Evolutionary conservation across 2,113 vertebrate genomes (phyloP).

Genomic region (Lycocorax pyrrhopterus): DNA sequence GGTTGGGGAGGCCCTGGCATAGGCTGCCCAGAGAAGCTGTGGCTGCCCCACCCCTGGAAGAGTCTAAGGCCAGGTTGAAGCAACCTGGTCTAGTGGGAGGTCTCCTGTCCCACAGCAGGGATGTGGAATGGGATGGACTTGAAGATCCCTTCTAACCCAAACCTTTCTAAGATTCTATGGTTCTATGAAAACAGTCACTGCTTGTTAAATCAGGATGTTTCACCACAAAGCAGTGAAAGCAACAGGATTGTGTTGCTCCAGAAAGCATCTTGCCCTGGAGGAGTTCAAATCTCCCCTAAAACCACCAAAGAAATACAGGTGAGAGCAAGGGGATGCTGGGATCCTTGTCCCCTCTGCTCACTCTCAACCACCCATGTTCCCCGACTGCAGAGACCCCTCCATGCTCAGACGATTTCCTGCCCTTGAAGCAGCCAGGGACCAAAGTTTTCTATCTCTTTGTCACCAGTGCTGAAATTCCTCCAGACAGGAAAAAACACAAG

Average conservation of each 20-base stretch:
- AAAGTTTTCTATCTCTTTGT: not conserved
- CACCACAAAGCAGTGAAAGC: accelerated
- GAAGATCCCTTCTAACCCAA: not conserved
- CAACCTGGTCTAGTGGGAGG: not conserved
- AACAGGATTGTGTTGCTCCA: not conserved
- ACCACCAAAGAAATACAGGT: not conserved
- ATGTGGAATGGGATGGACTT: not conserved
- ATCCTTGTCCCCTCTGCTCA: not conserved
- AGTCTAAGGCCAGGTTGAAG: not conserved
- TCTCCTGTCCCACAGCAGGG: not conserved
- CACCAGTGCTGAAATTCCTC: not conserved
- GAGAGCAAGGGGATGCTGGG: not conserved
- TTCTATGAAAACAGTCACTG: not conserved
- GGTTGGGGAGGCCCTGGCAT: not conserved
- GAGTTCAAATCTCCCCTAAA: not conserved
- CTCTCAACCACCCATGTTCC: not conserved
- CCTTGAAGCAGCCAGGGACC: not conserved
- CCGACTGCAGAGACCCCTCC: accelerated
- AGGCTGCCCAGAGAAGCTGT: not conserved
- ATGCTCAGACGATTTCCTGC: not conserved
- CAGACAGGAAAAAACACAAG: not conserved
- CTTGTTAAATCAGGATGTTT: not conserved
- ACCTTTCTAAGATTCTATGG: not conserved
- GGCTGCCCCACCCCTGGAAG: not conserved
- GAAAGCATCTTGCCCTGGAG: not conserved